These are phyloP conservation scores for Halictus quadricinctus DNA, from an alignment of 2,888 invertebrate species.

Conservation along the genomic window DNA sequence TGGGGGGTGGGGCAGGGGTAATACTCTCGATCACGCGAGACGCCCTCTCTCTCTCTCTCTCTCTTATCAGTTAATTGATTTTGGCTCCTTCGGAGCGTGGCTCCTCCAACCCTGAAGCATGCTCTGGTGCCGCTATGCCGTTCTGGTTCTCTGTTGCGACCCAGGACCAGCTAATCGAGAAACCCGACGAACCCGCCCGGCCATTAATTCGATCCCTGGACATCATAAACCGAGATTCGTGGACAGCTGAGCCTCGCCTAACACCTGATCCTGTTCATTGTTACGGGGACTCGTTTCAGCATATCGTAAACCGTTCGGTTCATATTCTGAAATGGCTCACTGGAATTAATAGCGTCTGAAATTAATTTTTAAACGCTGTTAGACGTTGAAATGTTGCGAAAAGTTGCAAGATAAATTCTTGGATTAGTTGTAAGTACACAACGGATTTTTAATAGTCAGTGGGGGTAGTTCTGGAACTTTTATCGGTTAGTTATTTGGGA, in stretches of 20 bases:
- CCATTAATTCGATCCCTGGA: background rate
- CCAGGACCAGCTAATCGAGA: background rate
- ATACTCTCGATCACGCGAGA: conserved; percentile 7
- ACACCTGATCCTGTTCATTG: background rate
- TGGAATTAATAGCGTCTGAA: background rate
- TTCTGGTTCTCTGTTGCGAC: background rate
- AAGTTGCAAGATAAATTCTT: background rate
- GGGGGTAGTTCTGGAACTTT: no score
- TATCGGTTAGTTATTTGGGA: no score
- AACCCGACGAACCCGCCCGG: background rate
- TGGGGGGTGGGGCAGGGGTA: background rate
- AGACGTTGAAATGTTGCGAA: background rate
- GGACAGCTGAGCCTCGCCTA: background rate
- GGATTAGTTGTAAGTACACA: no score
- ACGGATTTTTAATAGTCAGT: no score
- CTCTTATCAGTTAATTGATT: conserved; percentile 29
- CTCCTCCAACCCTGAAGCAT: background rate
- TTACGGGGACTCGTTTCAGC: background rate
- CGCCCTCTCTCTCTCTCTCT: background rate
- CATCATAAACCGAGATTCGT: background rate
- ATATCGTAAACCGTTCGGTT: background rate
- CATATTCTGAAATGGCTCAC: background rate
- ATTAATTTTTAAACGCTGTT: background rate
- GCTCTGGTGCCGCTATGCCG: background rate
- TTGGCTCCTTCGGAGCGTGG: background rate